Evolutionary conservation across 2,797 vertebrate species (phyloP), one percentile per base, ranked within the genome.

Genomic region (Sebastes taczanowskii): DNA sequence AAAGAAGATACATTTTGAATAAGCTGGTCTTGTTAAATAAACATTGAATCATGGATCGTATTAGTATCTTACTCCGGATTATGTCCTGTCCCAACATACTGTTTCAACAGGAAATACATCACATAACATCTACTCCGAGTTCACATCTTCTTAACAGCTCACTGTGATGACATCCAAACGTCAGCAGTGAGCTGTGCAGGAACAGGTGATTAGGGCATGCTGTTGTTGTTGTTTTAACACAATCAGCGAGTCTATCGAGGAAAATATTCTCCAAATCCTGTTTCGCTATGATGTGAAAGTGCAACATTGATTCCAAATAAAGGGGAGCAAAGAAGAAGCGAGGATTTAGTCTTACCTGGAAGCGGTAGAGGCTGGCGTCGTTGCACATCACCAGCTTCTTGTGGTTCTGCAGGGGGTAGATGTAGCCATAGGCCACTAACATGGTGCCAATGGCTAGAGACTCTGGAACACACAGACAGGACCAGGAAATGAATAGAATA

Each of bases 401-500:
- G 72, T 98, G 97, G 84, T 99, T 97, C 89, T 98, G 97, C 74
- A 99, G 95, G 2, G 98, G 98, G 83, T 99, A 99, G 88, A 99
- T 96, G 87, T 98, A 99, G 1, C 98, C 98, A 0, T 95, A 98
- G 66, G 97, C 97, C 87, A 98, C 96, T 63, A 99, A 89, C 93
- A 98, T 95, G 88, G 97, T 98, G 42, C 97, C 96, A 77, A 98
- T 89, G 73, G 92, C 94, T 53, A 95, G 88, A 2, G 97, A 96
- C 95, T 99, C 98, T 99, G 89, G 2, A 78, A 38, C 35, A 42
- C 14, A 74, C 53, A 63, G n/a, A 42, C 16, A 63, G 18, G 30
- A 46, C n/a, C 25, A 64, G 11, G 22, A 29, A 18, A 56, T 22
- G 6, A 18, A 23, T 2, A 4, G 3, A 25, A 23, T 11, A 32